phyloP scores from a whole-genome alignment of 2,113 vertebrate genomes.

The Sus scrofa region T2T-Sscrofa CM000812.6:132155501-132156000 shows the following conservation, averaged over 20 bases:
- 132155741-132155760: conserved; percentile 25
- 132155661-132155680: background rate
- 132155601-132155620: background rate
- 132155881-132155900: conserved; percentile 54
- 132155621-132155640: conserved; percentile 3
- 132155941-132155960: background rate
- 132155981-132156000: background rate
- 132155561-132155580: background rate
- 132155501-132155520: background rate
- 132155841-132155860: background rate
- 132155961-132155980: background rate
- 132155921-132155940: conserved; percentile 2
- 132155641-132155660: background rate
- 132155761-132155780: background rate
- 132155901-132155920: conserved; percentile 1
- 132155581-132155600: background rate
- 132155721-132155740: conserved; percentile 48
- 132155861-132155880: background rate
- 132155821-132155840: background rate
- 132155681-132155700: conserved; percentile 43
- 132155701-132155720: conserved; percentile 5
- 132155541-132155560: background rate
- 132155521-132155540: background rate
- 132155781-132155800: background rate
- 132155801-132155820: conserved; percentile 24